Conservation (phyloP, 2,888 invertebrate species). For the Mycalesis mineus region DNA sequence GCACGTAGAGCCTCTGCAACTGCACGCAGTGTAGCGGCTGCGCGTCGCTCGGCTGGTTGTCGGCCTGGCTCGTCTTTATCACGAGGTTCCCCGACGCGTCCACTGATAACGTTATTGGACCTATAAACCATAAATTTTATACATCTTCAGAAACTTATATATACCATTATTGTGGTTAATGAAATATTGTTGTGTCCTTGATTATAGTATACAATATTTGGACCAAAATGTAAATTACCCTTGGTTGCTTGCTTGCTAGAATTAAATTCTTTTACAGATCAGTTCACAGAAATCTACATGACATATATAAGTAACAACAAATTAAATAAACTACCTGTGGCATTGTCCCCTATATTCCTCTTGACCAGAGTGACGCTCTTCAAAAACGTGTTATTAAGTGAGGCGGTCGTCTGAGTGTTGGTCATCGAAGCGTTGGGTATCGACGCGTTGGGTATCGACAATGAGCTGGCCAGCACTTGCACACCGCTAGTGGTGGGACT, state of each 20-base stretch:
- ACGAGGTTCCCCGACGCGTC: conserved; percentile 69
- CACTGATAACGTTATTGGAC: conserved; percentile 66
- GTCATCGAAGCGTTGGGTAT: conserved; percentile 9
- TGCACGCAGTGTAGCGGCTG: conserved; percentile 68
- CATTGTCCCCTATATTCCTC: conserved; percentile 56
- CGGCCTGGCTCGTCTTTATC: conserved; percentile 63
- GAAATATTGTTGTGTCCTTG: no score
- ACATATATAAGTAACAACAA: no score
- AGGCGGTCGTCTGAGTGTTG: conserved; percentile 34
- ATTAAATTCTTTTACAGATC: no score
- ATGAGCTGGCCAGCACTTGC: conserved; percentile 65
- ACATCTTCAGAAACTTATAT: no score
- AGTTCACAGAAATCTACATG: no score
- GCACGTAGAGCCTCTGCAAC: conserved; percentile 63
- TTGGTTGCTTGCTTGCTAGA: no score
- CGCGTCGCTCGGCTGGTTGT: conserved; percentile 32
- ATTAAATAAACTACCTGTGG: conserved; percentile 45
- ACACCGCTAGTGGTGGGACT: conserved; percentile 57
- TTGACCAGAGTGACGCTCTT: conserved; percentile 71
- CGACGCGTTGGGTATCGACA: conserved; percentile 40
- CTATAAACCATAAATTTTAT: no score
- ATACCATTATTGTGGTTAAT: no score
- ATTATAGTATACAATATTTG: no score
- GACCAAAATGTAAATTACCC: no score
- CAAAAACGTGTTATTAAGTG: conserved; percentile 48